A percentile compares a stretch with the other conserved stretches of the same genome.
These are phyloP conservation scores for Monopis laevigella DNA, from an alignment of 2,888 invertebrate species.

Conservation along the genomic window DNA sequence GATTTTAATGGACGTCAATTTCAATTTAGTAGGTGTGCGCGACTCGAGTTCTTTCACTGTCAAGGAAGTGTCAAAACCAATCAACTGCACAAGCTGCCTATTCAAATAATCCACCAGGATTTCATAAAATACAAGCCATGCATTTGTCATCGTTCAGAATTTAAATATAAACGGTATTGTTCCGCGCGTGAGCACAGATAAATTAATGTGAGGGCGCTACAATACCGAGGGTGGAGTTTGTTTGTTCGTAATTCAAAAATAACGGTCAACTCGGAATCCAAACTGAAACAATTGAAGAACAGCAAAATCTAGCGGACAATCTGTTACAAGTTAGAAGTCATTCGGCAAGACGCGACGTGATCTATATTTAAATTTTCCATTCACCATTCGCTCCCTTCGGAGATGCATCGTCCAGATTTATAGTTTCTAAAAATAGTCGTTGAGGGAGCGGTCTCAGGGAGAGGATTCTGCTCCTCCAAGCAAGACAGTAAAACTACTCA, in stretches of 20 bases:
- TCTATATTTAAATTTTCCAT: too few species aligned
- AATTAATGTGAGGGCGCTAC: conserved; percentile 28
- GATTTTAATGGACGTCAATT: conserved; percentile 63
- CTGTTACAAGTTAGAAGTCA: too few species aligned
- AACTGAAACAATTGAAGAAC: too few species aligned
- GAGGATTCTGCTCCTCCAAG: conserved; percentile 1
- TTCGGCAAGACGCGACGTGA: too few species aligned
- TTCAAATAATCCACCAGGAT: too few species aligned
- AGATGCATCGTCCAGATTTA: conserved; percentile 4
- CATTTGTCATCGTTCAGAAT: conserved; percentile 28
- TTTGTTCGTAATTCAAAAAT: conserved; percentile 11
- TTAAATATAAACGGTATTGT: conserved; percentile 63
- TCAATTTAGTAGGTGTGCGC: conserved; percentile 49
- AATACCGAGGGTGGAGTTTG: conserved; percentile 9
- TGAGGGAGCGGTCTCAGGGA: conserved; percentile 14
- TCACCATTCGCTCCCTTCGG: too few species aligned
- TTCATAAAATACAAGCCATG: too few species aligned
- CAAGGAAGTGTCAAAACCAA: too few species aligned
- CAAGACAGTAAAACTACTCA: conserved; percentile 1
- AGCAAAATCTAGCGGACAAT: too few species aligned
- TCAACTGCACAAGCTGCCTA: too few species aligned
- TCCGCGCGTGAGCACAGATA: conserved; percentile 37
- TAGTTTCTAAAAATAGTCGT: conserved; percentile 11
- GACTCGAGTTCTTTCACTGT: conserved; percentile 1
- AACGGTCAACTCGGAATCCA: conserved; percentile 6